Conservation (phyloP, 2,888 invertebrate species). For the Callosobruchus maculatus region DNA sequence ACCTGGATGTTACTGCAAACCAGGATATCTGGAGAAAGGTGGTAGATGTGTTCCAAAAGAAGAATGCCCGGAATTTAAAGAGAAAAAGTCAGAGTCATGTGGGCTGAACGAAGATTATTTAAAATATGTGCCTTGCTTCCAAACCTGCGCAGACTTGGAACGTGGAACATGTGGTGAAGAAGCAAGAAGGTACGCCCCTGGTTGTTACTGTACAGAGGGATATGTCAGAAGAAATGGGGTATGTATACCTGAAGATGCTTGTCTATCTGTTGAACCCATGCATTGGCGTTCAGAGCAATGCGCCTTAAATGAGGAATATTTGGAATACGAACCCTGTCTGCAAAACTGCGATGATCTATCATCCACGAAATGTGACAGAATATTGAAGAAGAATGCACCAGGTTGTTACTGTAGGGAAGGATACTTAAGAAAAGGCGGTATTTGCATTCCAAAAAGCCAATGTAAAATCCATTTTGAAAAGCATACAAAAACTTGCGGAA, state of each 20-base stretch:
- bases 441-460: not conserved
- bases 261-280: not conserved
- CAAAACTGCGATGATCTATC: not conserved
- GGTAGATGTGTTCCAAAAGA: not conserved
- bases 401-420: not conserved
- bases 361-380: not conserved
- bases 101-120: not conserved
- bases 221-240: slow-evolving; percentile 4
- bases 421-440: not conserved
- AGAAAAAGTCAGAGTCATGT: no score
- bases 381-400: not conserved
- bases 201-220: slow-evolving; percentile 7
- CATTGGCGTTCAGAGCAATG: not conserved
- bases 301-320: not conserved
- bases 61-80: not conserved
- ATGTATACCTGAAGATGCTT: slow-evolving; percentile 1
- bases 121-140: slow-evolving; percentile 3
- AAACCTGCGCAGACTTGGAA: slow-evolving; percentile 1
- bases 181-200: slow-evolving; percentile 3
- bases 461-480: not conserved
- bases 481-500: not conserved
- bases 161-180: not conserved
- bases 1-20: not conserved
- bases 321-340: not conserved
- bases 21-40: not conserved